Evolutionary conservation across 2,113 vertebrate species (phyloP), one percentile per base, ranked within the genome.

Genomic region (Pygoscelis adeliae): DNA sequence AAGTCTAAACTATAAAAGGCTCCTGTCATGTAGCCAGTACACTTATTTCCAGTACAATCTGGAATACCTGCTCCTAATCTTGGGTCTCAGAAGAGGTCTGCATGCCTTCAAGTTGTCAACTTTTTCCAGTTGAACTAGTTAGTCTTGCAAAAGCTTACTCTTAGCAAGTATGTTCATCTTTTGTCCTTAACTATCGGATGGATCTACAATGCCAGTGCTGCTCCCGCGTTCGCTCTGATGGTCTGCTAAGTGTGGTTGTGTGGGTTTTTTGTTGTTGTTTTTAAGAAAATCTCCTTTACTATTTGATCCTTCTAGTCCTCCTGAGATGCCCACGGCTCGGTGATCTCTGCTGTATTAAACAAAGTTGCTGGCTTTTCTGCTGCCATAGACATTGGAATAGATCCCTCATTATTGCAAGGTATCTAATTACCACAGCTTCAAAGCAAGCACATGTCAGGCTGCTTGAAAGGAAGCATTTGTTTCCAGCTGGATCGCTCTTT

Each of bases 381-480:
- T 76, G 40, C n/a, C 6, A 0, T n/a, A 49, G 85, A 49, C 17
- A 3, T 40, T 87, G 61, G 72, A 93, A 87, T 95, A 94, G 91
- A 83, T 90, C 44, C 40, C 62, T 70, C 62, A 3, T 94, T 94
- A 80, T 63, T 88, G 79, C 55, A 87, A 55, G 65, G 89, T 96
- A 82, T 95, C 93, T 90, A 81, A 94, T 97, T 96, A 91, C 94
- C 17, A 8, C 42, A 66, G 65, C 91, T 91, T 94, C 82, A 97
- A 97, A 97, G 95, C 82, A 73, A 90, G 85, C 84, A 34, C 78
- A 23, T 76, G 69, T 90, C 83, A 88, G 55, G 52, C 93, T 40
- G 29, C 82, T 94, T 95, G 84, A 91, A 98, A 95, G 79, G 77
- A 87, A 87, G 72, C 46, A 7, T 93, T 97, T 95, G 59, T 91